Evolutionary conservation across 1,140 invertebrate genomes (phyloP), one percentile per base, ranked within the genome.

Genomic region (Bombus haemorrhoidalis): DNA sequence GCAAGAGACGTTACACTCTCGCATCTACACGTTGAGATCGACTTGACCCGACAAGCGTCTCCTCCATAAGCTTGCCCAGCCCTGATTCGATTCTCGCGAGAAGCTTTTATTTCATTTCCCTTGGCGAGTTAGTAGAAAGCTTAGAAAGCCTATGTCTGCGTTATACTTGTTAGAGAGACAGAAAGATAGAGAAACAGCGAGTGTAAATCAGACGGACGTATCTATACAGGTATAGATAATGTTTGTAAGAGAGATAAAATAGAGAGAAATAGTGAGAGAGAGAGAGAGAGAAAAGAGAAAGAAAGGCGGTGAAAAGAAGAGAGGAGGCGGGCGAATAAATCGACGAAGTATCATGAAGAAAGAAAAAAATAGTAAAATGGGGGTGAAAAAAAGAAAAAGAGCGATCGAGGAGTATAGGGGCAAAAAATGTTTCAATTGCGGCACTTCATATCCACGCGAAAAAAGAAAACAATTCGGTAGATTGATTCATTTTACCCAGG

Each of bases 391-490:
- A 73, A 47, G 69, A 68, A 72, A 85, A 86, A 78, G 73, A 87
- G 81, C 82, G 78, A 83, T 57, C 37, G 72, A 68, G 73, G 83
- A 57, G 81, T 37, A 39, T n/a, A 85, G n/a, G 64, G 76, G 85
- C 73, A 77, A 75, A 82, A 85, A 86, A 83, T 78, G 25, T 81
- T 41, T 74, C 41, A 78, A 87, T 91, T 91, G 92, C 89, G 92
- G 93, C 93, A 94, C 93, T 94, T 94, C 93, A 95, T 93, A 95
- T 94, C 83, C 86, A 87, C 84, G 86, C 83, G 69, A 82, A 91
- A 92, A 90, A 89, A 57, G 66, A 87, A 81, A 89, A 87, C 85
- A 79, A 37, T 80, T 66, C 28, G 25, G 28, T 59, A 28, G n/a
- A n/a, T 37, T 28, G 81, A 62, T 47, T 68, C 43, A 8, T 53